Evolutionary conservation across 2,888 invertebrate species (phyloP).

Genomic region (Elegia similella): DNA sequence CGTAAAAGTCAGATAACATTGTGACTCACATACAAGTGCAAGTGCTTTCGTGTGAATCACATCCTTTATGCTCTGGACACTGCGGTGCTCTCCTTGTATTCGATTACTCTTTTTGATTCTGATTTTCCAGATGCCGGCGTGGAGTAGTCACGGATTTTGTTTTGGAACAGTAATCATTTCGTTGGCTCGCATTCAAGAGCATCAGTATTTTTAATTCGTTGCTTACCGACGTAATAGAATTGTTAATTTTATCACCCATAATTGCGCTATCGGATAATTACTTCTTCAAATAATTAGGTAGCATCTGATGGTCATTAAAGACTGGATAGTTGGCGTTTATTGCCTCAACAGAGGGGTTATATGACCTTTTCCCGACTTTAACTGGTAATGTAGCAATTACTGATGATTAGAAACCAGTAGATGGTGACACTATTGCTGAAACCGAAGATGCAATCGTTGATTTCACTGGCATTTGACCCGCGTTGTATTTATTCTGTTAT

Average conservation of each 20-base stretch:
- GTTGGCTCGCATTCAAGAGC: slow-evolving; percentile 66
- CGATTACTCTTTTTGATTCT: slow-evolving; percentile 62
- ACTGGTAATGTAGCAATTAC: slow-evolving; percentile 57
- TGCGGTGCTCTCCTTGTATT: slow-evolving; percentile 39
- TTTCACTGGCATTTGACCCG: slow-evolving; percentile 59
- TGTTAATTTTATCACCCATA: slow-evolving; percentile 31
- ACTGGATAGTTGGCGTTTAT: slow-evolving; percentile 21
- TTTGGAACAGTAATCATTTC: slow-evolving; percentile 60
- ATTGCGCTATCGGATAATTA: slow-evolving; percentile 14
- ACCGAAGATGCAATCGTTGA: slow-evolving; percentile 55
- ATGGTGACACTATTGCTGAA: slow-evolving; percentile 42
- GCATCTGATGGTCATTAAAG: slow-evolving; percentile 6
- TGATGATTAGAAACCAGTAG: slow-evolving; percentile 42
- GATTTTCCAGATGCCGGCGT: slow-evolving; percentile 54
- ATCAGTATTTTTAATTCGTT: slow-evolving; percentile 55
- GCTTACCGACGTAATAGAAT: slow-evolving; percentile 48
- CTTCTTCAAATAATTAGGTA: slow-evolving; percentile 15
- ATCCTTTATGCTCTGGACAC: slow-evolving; percentile 53
- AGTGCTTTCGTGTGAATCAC: slow-evolving; percentile 65
- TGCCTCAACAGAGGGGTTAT: slow-evolving; percentile 15
- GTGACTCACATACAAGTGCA: slow-evolving; percentile 52
- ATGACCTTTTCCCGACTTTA: slow-evolving; percentile 21
- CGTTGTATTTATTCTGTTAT: slow-evolving; percentile 38
- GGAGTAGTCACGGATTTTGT: slow-evolving; percentile 53
- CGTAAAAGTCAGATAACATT: slow-evolving; percentile 65